Evolutionary conservation across 64 coral and sea anemone species (phyloP).

Genomic region (Astreopora myriophthalma): DNA sequence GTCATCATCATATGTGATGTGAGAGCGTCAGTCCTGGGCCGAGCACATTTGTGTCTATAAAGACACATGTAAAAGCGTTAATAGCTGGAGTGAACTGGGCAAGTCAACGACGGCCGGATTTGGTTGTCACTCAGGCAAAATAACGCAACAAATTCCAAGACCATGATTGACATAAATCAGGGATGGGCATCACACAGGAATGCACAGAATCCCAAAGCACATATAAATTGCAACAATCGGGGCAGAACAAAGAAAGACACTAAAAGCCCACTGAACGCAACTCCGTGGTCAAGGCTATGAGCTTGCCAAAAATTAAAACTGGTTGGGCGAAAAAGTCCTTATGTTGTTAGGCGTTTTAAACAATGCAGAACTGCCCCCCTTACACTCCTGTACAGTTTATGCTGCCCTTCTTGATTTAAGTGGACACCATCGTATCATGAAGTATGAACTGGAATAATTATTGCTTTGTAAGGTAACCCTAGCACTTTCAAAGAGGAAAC

Average conservation of each 20-base stretch:
- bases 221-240: too few species aligned
- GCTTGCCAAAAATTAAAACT: background rate
- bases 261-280: background rate
- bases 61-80: constrained; percentile 28
- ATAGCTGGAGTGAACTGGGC: constrained; percentile 32
- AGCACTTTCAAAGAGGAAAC: too few species aligned
- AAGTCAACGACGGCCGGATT: constrained; percentile 3
- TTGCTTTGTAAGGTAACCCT: too few species aligned
- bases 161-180: constrained; percentile 2
- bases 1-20: constrained; percentile 21
- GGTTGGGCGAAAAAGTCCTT: background rate
- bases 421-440: too few species aligned
- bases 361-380: constrained; percentile 24
- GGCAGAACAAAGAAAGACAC: too few species aligned
- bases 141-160: constrained; percentile 9
- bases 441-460: too few species aligned
- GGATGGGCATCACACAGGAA: background rate
- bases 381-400: constrained; percentile 20
- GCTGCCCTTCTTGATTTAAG: constrained; percentile 12
- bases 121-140: constrained; percentile 23
- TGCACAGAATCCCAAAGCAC: background rate
- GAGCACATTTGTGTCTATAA: background rate
- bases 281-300: background rate
- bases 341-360: background rate
- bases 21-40: constrained; percentile 16